Base-by-base conservation (phyloP, 1,140 invertebrate species). In the Telenomus remus region DNA sequence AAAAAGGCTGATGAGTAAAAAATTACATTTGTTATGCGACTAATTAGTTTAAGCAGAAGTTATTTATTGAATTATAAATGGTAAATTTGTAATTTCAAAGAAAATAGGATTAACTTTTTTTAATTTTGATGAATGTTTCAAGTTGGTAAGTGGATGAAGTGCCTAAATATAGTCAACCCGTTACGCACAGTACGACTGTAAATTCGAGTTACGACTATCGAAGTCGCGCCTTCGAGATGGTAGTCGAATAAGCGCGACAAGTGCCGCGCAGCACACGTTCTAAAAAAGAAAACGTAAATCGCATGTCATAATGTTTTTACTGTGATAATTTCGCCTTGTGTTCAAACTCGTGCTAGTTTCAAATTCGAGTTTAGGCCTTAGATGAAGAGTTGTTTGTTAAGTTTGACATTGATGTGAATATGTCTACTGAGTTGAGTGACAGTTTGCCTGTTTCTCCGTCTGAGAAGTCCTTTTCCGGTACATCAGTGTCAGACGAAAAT, bases 371-470 rank as follows among this genome's bases (percentile, higher is more conserved):
- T 61, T 39, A 46, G 9, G 9, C n/a, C 37, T 39, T 11, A n/a
- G 3, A 39, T 39, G 37, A 39, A 39, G 1, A 11, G n/a, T n/a
- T 9, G 9, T 4, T n/a, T 9, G 9, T 39, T 39, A 68, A 71
- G 75, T 59, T 56, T 71, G 66, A 34, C 49, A 47, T 70, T 60
- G 34, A 3, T 12, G 75, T 81, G 81, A 90, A 89, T 77, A 90
- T 90, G 89, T 89, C 89, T 75, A 84, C 85, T 69, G 89, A 88
- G 49, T 84, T 85, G 81, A 88, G 82, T 82, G 87, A 86, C 82
- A 76, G 60, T 69, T 86, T 88, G 82, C 89, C 89, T 82, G 87
- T 89, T 82, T 90, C 88, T 65, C 89, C 89, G 33, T 86, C 86
- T 16, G 85, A 88, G 65, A 87, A 84, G 76, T 86, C 85, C 14